Base-by-base conservation (phyloP, 2,113 vertebrate species). In the Macquaria ambigua region DNA sequence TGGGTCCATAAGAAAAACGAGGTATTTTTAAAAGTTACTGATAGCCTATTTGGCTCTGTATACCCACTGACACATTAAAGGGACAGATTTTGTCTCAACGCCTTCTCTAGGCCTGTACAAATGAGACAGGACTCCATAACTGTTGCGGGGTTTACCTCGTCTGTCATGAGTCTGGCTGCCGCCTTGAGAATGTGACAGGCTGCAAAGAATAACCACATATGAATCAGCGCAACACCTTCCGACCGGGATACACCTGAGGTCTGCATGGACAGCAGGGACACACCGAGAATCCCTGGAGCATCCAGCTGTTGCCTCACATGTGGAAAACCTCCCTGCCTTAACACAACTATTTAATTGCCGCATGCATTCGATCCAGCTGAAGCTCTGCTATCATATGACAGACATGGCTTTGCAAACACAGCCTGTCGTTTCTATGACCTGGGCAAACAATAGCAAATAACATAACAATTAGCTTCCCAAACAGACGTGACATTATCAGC, bases 291-390 rank as follows among this genome's bases (percentile, higher is more conserved):
- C 52, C 53, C 39, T 4, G 16, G 58, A 52, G 25, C 2, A 72
- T 73, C 83, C 89, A 85, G 79, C 75, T 90, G 88, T 67, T 56
- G 58, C 46, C 62, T 63, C 43, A 73, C 46, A 50, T 50, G 31
- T 43, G 67, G 75, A 18, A 25, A 34, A 12, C 59, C 61, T 21
- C 41, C 1, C 39, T 39, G 41, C 21, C 8, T 23, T 4, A 20
- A 59, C n/a, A 18, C 64, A 82, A 73, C 71, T 77, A n/a, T 58
- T 85, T 56, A 56, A 72, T 1, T 56, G 78, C 64, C 14, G 79
- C 72, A 82, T 73, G 63, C 12, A 41, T 66, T 18, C 14, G 48
- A 75, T 37, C 23, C n/a, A 12, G 21, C 23, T 6, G 39, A 15
- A 52, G n/a, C 77, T 4, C 1, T 28, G 31, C 50, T 58, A 4